Evolutionary conservation across 2,113 vertebrate species (phyloP).

Genomic region (Patagioenas fasciata): DNA sequence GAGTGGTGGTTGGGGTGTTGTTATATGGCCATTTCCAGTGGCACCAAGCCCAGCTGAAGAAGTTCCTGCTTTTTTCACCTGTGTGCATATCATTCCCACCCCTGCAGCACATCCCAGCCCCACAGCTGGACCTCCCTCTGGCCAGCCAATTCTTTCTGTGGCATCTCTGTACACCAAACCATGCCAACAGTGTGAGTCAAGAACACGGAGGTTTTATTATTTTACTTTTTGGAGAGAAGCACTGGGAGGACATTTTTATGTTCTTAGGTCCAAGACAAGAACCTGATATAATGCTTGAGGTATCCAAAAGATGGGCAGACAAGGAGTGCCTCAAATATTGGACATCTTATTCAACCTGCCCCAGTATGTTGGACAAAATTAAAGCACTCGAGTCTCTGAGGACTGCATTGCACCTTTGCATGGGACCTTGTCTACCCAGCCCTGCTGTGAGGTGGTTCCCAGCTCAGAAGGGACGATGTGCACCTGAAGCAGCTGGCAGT

Average conservation of each 20-base stretch:
- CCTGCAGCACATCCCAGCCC: neutral
- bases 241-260: neutral
- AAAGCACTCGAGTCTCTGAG: neutral
- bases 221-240: neutral
- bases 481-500: neutral
- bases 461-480: neutral
- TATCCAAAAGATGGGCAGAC: neutral
- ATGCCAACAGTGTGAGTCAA: accelerated
- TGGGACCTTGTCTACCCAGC: neutral
- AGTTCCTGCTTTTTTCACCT: neutral
- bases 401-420: neutral
- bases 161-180: neutral
- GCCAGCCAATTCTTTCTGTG: neutral
- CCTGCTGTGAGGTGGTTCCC: neutral
- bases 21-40: neutral
- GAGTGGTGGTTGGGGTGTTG: accelerated
- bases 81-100: neutral
- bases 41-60: neutral
- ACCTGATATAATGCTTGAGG: neutral
- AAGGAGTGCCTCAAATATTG: neutral
- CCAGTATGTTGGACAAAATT: neutral
- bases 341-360: neutral
- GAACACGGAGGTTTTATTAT: neutral
- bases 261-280: neutral
- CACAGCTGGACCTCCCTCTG: neutral